Conservation (phyloP, 2,888 invertebrate species). For the Pammene fasciana region DNA sequence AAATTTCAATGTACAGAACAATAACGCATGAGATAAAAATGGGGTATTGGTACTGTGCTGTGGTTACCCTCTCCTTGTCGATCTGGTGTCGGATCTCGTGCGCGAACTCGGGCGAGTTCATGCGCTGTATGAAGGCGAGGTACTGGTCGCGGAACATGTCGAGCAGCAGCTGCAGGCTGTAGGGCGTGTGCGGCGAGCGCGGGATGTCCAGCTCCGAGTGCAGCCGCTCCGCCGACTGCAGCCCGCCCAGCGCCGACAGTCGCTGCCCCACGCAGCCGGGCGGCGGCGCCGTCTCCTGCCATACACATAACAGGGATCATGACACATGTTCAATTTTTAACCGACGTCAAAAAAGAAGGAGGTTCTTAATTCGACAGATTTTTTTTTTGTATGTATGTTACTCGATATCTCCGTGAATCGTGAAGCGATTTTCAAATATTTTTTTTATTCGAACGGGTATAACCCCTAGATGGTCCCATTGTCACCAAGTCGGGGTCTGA, state of each 20-base stretch:
- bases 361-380: no score
- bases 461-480: no score
- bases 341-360: no score
- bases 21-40: no score
- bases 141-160: constrained; percentile 94
- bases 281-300: constrained; percentile 89
- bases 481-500: no score
- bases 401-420: no score
- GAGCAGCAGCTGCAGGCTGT: constrained; percentile 92
- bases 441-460: no score
- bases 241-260: constrained; percentile 89
- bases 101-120: constrained; percentile 91
- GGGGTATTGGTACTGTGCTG: no score
- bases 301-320: not conserved
- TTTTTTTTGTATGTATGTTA: no score
- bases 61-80: constrained; percentile 89
- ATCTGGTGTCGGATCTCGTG: constrained; percentile 89
- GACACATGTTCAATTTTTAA: no score
- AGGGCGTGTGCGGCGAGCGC: constrained; percentile 90
- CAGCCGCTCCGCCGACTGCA: constrained; percentile 84
- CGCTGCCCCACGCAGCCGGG: constrained; percentile 97
- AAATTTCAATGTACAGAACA: no score
- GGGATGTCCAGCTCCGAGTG: constrained; percentile 94
- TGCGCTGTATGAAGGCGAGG: constrained; percentile 91
- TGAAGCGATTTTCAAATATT: no score